These are phyloP conservation scores for Takifugu ocellatus DNA, from an alignment of 2,797 vertebrate genomes.

Conservation along the genomic window DNA sequence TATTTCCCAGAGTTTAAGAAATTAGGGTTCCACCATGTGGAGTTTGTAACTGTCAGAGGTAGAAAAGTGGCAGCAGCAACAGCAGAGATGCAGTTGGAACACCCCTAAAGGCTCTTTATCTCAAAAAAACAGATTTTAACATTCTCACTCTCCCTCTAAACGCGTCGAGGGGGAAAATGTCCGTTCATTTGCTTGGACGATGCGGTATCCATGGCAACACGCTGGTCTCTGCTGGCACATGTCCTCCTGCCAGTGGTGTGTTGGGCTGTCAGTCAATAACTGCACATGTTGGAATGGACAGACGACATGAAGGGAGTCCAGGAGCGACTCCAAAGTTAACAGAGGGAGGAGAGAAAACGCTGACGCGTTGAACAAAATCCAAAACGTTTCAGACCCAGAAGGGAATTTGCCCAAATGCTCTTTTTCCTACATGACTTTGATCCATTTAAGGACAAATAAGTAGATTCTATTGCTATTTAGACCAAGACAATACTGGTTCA, in stretches of 20 bases:
- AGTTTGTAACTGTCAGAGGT: slow-evolving; percentile 10
- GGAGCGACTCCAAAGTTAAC: slow-evolving; percentile 43
- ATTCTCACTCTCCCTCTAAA: slow-evolving; percentile 6
- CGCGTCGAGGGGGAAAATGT: slow-evolving; percentile 13
- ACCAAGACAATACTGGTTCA: neutral
- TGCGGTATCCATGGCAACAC: slow-evolving; percentile 58
- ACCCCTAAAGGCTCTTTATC: slow-evolving; percentile 62
- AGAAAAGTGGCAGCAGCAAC: slow-evolving; percentile 21
- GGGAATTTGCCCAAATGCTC: slow-evolving; percentile 35
- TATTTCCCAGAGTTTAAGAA: slow-evolving; percentile 2
- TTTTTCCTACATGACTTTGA: slow-evolving; percentile 35
- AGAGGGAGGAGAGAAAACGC: slow-evolving; percentile 45
- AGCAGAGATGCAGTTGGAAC: slow-evolving; percentile 32
- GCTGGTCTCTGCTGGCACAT: slow-evolving; percentile 37
- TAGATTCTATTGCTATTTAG: slow-evolving; percentile 6
- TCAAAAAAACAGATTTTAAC: slow-evolving; percentile 46
- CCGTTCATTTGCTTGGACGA: slow-evolving; percentile 25
- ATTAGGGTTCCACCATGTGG: slow-evolving; percentile 17
- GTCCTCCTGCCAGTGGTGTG: slow-evolving; percentile 34
- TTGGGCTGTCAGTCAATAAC: slow-evolving; percentile 40
- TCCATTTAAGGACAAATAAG: slow-evolving; percentile 34
- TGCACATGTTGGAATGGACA: slow-evolving; percentile 37
- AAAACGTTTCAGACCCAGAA: slow-evolving; percentile 43
- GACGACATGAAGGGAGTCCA: slow-evolving; percentile 39
- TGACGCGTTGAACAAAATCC: slow-evolving; percentile 54